Evolutionary conservation across 2,888 invertebrate species (phyloP), one percentile per base, ranked within the genome.

Genomic region (Drosophila prolongata): DNA sequence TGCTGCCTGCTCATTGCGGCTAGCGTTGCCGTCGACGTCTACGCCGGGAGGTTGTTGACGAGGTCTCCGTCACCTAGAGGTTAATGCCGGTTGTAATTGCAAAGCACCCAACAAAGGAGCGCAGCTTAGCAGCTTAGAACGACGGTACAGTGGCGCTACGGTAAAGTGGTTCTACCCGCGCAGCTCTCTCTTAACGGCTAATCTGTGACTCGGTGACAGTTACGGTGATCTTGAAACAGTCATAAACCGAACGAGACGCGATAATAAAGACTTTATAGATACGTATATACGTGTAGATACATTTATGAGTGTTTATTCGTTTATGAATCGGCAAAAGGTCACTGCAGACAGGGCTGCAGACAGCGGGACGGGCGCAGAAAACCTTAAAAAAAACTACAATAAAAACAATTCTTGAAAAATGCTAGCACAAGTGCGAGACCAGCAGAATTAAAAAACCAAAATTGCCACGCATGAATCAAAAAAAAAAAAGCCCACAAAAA

Each of bases 371-470:
- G 27, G 35, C 3, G 30, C 52, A 27, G 38, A 24, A 47, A 68
- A 68, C 54, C 69, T 70, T 55, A 43, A 58, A 40, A 40, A 69
- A 58, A 68, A 73, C 44, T 42, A 74, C 50, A 50, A 50, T 19
- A 52, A 49, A 67, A 76, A 78, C 75, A 74, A 77, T 52, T 79
- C 66, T 73, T 54, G 57, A 64, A 76, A 71, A 78, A 71, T 52
- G 49, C 56, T 66, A 75, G 64, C 64, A 54, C 65, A 77, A 82
- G 58, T 83, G 82, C 87, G 70, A 73, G 67, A 71, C 62, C 71
- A 86, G 82, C 82, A 76, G 55, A 85, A 79, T 84, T 77, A 77
- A 80, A 78, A 70, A 61, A 70, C 37, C 43, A 34, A 67, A 87
- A 74, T 66, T 47, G 77, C 75, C 75, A 81, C 80, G 80, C 83